phyloP scores from a whole-genome alignment of 2,113 vertebrate genomes.

The Tonatia bakeri region DNA sequence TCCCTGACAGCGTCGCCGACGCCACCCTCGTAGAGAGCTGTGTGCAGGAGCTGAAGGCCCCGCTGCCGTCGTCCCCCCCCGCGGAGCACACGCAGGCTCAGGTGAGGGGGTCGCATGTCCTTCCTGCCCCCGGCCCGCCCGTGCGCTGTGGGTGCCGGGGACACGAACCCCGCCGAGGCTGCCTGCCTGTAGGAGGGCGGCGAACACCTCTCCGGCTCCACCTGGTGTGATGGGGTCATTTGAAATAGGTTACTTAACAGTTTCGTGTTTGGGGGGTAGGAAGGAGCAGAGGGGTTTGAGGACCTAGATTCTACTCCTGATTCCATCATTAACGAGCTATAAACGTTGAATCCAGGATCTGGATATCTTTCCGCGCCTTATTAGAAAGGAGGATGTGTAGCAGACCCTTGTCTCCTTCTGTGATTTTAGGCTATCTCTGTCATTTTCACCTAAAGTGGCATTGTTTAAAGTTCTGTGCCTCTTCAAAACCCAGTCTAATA shows the following conservation, averaged over 20 bases:
- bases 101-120: slow-evolving; percentile 72
- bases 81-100: slow-evolving; percentile 86
- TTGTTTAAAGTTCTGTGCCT: not conserved
- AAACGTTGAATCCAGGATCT: not conserved
- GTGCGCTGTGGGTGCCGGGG: not conserved
- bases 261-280: not conserved
- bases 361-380: not conserved
- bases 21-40: slow-evolving; percentile 81
- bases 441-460: not conserved
- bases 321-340: not conserved
- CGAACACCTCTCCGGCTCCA: not conserved
- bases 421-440: not conserved
- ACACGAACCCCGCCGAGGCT: not conserved
- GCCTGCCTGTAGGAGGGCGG: not conserved
- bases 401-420: not conserved
- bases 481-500: not conserved
- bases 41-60: slow-evolving; percentile 85
- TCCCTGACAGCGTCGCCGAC: slow-evolving; percentile 84
- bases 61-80: slow-evolving; percentile 75
- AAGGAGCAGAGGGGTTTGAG: not conserved
- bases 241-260: not conserved
- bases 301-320: not conserved
- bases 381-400: not conserved
- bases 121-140: fast-evolving
- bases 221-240: not conserved